Evolutionary conservation across 2,888 invertebrate species (phyloP).

Genomic region (Vandiemenella viatica): DNA sequence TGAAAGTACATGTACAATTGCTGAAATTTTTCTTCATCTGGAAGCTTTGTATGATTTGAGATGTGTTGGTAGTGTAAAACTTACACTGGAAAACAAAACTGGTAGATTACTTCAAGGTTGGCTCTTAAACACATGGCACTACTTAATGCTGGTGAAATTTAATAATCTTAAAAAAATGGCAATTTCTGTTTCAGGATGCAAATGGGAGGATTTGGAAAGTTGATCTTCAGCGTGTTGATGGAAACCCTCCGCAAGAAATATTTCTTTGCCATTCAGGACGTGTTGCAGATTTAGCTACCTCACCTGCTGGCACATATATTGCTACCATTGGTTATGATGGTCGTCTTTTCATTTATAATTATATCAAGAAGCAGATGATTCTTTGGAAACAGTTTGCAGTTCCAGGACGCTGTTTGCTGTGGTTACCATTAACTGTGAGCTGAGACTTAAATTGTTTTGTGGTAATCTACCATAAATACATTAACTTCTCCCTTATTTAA

Average conservation of each 20-base stretch:
- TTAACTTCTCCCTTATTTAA: no score
- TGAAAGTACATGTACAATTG: no score
- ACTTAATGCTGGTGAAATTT: no score
- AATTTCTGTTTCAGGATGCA: constrained; percentile 38
- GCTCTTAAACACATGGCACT: no score
- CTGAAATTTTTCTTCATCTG: no score
- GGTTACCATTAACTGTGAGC: constrained; percentile 51
- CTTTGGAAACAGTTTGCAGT: constrained; percentile 45
- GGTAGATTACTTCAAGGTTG: no score
- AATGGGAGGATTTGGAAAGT: constrained; percentile 68
- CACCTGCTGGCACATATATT: constrained; percentile 53
- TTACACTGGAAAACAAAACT: no score
- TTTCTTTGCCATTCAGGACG: constrained; percentile 63
- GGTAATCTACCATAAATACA: no score
- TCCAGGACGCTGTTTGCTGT: constrained; percentile 38
- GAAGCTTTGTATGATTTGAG: no score
- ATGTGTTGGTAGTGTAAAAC: no score
- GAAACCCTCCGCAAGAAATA: constrained; percentile 27
- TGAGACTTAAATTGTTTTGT: constrained; percentile 19
- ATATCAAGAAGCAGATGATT: constrained; percentile 39
- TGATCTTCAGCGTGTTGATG: constrained; percentile 32
- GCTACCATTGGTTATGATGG: constrained; percentile 61
- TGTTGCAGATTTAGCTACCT: constrained; percentile 49
- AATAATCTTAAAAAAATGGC: not conserved
- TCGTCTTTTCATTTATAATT: constrained; percentile 57